These are phyloP conservation scores for Oreortyx pictus DNA, from an alignment of 2,797 vertebrate species.

Conservation along the genomic window DNA sequence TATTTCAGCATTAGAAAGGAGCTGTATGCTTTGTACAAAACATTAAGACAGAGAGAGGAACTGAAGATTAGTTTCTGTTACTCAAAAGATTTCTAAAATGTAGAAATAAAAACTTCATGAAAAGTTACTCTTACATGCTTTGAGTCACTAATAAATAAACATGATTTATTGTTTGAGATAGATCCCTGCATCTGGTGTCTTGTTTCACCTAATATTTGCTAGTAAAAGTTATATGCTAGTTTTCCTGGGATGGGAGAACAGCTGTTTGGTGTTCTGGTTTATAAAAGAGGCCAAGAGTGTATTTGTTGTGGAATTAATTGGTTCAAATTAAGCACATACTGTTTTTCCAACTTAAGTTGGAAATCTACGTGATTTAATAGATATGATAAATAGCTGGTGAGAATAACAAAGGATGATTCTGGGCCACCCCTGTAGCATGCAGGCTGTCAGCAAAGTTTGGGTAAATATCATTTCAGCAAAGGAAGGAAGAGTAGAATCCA, in stretches of 20 bases:
- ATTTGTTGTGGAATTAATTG: conserved; percentile 68
- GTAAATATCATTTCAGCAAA: conserved; percentile 2
- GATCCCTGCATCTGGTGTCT: conserved; percentile 8
- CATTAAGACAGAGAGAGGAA: not conserved
- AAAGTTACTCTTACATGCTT: conserved; percentile 17
- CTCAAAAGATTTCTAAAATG: conserved; percentile 18
- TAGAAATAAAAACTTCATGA: conserved; percentile 29
- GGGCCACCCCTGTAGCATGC: conserved; percentile 52
- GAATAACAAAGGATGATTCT: conserved; percentile 55
- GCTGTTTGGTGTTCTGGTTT: conserved; percentile 67
- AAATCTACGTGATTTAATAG: conserved; percentile 71
- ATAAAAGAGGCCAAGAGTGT: conserved; percentile 50
- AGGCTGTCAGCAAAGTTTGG: conserved; percentile 45
- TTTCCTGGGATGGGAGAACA: conserved; percentile 51
- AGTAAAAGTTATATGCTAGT: conserved; percentile 9
- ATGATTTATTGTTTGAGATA: conserved; percentile 37
- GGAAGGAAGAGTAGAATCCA: not conserved
- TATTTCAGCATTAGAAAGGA: not conserved
- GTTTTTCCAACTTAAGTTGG: conserved; percentile 64
- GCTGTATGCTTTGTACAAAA: conserved; percentile 1
- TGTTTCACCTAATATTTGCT: conserved; percentile 22
- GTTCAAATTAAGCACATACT: conserved; percentile 67
- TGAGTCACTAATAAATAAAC: conserved; percentile 26
- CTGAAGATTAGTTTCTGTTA: not conserved
- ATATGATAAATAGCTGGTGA: conserved; percentile 63